These are phyloP conservation scores for Drosophila infuscata DNA, from an alignment of 2,888 invertebrate genomes.

Conservation along the genomic window DNA sequence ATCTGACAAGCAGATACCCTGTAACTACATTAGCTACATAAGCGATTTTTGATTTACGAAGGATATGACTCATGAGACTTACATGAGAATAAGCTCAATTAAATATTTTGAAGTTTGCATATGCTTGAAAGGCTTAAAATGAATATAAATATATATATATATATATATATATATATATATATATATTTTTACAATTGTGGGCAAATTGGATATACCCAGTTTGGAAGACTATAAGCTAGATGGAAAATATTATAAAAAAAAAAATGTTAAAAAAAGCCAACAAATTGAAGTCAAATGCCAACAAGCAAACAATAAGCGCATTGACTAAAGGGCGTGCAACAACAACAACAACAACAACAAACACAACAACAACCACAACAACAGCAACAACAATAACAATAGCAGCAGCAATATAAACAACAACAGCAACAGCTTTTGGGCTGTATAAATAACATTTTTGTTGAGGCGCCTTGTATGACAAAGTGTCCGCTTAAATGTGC, in stretches of 20 bases:
- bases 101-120: neutral
- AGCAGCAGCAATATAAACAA: conserved; percentile 13
- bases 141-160: neutral
- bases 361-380: conserved; percentile 31
- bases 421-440: conserved; percentile 29
- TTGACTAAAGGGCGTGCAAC: conserved; percentile 60
- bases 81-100: neutral
- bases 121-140: neutral
- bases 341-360: conserved; percentile 28
- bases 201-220: neutral
- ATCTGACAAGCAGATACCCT: conserved; percentile 18
- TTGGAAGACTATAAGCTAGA: neutral
- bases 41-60: too few species aligned
- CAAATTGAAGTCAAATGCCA: conserved; percentile 46
- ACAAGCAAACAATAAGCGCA: conserved; percentile 67
- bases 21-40: neutral
- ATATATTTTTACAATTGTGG: neutral
- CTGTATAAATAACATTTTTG: conserved; percentile 72
- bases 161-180: too few species aligned
- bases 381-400: conserved; percentile 9
- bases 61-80: neutral
- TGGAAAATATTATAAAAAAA: neutral
- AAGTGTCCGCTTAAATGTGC: conserved; percentile 71
- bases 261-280: conserved; percentile 10
- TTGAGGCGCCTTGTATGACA: conserved; percentile 74